A percentile compares a stretch with the other conserved stretches of the same genome.
phyloP scores from a whole-genome alignment of 1,140 invertebrate genomes.

The Panulirus ornatus region DNA sequence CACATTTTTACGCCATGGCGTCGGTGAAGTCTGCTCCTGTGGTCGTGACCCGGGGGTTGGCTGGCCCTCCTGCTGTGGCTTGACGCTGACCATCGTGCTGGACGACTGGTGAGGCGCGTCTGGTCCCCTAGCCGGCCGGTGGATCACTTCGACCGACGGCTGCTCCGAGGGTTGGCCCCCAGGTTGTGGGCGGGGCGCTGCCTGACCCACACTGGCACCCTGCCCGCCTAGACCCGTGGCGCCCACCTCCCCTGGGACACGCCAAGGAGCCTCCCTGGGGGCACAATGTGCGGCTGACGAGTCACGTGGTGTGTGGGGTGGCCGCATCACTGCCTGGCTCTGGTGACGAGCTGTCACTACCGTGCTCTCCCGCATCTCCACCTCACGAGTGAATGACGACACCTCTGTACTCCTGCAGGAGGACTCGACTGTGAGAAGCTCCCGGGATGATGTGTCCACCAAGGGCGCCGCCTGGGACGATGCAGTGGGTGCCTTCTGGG shows the following conservation, averaged over 20 bases:
- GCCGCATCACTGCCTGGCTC: not conserved
- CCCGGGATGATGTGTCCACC: not conserved
- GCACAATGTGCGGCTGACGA: not conserved
- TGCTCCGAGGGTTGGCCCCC: not conserved
- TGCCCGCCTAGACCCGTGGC: not conserved
- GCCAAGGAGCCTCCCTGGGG: not conserved
- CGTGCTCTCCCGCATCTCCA: not conserved
- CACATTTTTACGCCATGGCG: slow-evolving; percentile 55
- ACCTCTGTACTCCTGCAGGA: not conserved
- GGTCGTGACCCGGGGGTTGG: not conserved
- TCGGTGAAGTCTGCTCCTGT: slow-evolving; percentile 19
- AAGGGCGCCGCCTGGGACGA: too few species aligned
- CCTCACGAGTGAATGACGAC: not conserved
- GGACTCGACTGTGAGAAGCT: not conserved
- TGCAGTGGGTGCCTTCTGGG: too few species aligned
- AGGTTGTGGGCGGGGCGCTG: slow-evolving; percentile 12
- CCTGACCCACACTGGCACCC: slow-evolving; percentile 24
- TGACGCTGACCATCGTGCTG: slow-evolving; percentile 36
- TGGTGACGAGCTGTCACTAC: not conserved
- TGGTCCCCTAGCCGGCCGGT: not conserved
- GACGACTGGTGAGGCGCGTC: not conserved
- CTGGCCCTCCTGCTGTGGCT: slow-evolving; percentile 1
- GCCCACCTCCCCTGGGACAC: not conserved
- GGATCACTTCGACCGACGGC: not conserved
- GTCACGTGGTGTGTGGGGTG: not conserved